Evolutionary conservation across 2,797 vertebrate genomes (phyloP), one percentile per base, ranked within the genome.

Genomic region (Manis crassicaudata): DNA sequence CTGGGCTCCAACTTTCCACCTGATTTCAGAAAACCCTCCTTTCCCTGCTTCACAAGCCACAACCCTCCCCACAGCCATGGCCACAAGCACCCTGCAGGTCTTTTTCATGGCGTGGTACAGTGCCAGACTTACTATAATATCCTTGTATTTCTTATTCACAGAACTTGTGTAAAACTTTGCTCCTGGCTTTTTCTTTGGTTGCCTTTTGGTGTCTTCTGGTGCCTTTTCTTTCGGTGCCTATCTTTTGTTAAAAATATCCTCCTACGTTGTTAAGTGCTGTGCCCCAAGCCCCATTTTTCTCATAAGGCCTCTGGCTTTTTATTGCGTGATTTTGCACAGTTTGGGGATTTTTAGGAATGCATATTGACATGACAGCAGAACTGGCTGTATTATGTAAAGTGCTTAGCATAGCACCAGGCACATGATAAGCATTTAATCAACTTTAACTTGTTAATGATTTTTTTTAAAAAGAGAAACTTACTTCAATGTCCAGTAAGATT

Each of bases 11-110:
- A 62, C 5, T 4, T 18, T 11, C 12, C 46, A 12, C 16, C 40
- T 7, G 8, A 43, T 62, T 54, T 63, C 93, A 23, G 25, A 35
- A 1, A 7, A 35, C 46, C 18, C 35, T 35, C 27, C 52, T n/a
- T 1, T n/a, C 60, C 46, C 9, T 0, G 1, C 18, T 6, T 32
- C 21, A 10, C 9, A 18, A 10, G 6, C 27, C 3, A 2, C 70
- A 32, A 5, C n/a, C n/a, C 35, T 18, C 5, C 37, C 29, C 3
- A 13, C 3, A n/a, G 6, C 50, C 35, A 20, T 0, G 0, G 2
- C 68, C 82, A 4, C 6, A 16, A 27, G 6, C 11, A 16, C 0
- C 10, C n/a, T 1, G 37, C 25, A 25, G 10, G 32, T 16, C 18
- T 29, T 37, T 62, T 16, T 32, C 29, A 20, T 13, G 8, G 16